Base-by-base conservation (phyloP, 2,113 vertebrate genomes). In the Perca fluviatilis region DNA sequence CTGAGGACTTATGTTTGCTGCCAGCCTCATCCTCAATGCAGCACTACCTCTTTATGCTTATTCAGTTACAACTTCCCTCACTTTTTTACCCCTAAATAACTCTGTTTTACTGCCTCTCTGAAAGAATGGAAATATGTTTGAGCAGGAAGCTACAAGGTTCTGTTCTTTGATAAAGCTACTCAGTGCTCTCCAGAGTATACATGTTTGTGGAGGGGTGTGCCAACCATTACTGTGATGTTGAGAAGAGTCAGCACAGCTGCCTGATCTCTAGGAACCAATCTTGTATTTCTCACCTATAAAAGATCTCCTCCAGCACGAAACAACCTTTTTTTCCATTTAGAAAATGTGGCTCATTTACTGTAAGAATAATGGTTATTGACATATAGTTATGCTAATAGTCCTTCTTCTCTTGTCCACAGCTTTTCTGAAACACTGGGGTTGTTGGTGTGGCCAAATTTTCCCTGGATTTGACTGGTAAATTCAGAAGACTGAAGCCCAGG, bases 401-500 rank as follows among this genome's bases (percentile, higher is more conserved):
- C 16, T 74, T 83, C 10, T 77, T 67, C 40, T 76, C 49, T 70
- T 72, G 46, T 21, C 33, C 74, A 30, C 95, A 97, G 97, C 97
- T 96, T 95, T 96, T 96, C 95, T 97, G 95, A 97, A 97, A 96
- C 97, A 88, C 97, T 96, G 97, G 98, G 98, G 97, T 97, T 96
- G 94, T 95, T 96, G 98, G 98, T 97, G 98, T 97, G 98, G 98
- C 97, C 93, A 94, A 97, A 99, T 99, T 99, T 98, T 99, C 95
- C 97, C 97, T 99, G 97, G 97, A 97, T 97, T 97, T 98, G 98
- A 97, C 96, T 96, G 95, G 96, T 96, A 98, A 99, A 99, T 99
- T 99, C 98, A 99, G 98, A 99, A 99, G 98, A 99, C 98, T 99
- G 98, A 99, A 99, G 98, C 98, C 98, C 98, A 99, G 98, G 98